A percentile compares a stretch with the other conserved stretches of the same genome.
phyloP scores from a whole-genome alignment of 2,888 invertebrate species.

The Lysandra bellargus region DNA sequence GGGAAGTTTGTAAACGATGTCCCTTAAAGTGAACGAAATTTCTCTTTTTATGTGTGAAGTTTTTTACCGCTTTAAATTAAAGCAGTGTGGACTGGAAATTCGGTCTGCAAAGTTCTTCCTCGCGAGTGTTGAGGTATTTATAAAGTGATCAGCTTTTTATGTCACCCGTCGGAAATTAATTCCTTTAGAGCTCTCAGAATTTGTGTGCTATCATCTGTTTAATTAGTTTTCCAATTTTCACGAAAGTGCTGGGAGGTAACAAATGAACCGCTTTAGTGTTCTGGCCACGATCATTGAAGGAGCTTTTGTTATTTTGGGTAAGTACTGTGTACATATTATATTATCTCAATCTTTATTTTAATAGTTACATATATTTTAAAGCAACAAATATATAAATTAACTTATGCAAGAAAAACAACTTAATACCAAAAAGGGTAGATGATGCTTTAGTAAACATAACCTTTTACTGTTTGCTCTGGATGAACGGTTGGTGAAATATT shows the following conservation, averaged over 20 bases:
- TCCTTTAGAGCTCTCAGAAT: background rate
- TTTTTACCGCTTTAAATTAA: conserved; percentile 9
- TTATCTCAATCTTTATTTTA: background rate
- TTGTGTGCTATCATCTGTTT: background rate
- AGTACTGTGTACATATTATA: background rate
- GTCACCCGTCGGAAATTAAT: background rate
- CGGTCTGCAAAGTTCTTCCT: background rate
- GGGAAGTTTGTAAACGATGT: conserved; percentile 3
- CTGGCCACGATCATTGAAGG: background rate
- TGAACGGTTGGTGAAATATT: background rate
- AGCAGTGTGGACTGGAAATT: background rate
- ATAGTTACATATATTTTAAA: background rate
- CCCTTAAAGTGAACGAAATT: background rate
- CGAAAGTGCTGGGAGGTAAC: background rate
- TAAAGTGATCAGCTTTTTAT: conserved; percentile 15
- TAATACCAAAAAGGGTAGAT: background rate
- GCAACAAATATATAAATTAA: background rate
- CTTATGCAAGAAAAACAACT: background rate
- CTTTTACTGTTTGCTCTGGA: background rate
- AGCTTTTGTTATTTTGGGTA: background rate
- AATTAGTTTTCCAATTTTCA: background rate
- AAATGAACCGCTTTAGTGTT: background rate
- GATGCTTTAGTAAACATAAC: background rate
- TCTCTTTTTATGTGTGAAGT: conserved; percentile 5
- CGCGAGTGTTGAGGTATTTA: conserved; percentile 2